These are phyloP conservation scores for Pycnonotus jocosus DNA, from an alignment of 2,113 vertebrate genomes.

Conservation along the genomic window DNA sequence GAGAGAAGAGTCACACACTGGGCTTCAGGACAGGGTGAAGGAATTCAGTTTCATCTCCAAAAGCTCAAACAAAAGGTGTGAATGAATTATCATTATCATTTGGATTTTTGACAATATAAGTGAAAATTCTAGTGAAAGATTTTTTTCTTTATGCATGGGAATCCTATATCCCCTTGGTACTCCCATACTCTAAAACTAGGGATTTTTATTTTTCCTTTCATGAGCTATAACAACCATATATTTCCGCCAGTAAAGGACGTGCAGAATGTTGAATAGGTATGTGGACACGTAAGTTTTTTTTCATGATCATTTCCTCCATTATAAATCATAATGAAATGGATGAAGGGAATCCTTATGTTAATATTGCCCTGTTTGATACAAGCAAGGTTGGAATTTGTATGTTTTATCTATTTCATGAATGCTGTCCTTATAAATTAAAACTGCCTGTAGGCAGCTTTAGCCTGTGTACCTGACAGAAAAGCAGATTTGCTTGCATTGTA, in stretches of 20 bases:
- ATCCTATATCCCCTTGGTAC: background rate
- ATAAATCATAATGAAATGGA: background rate
- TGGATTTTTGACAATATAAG: background rate
- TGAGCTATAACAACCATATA: background rate
- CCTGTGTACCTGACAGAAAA: background rate
- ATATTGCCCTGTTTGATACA: background rate
- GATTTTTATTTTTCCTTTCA: background rate
- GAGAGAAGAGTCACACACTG: background rate
- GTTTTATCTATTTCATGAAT: background rate
- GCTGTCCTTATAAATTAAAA: background rate
- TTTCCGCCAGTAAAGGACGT: background rate
- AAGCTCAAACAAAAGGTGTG: background rate
- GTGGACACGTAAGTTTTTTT: background rate
- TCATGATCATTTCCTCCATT: background rate
- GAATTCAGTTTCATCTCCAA: background rate
- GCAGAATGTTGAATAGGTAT: background rate
- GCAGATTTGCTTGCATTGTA: background rate
- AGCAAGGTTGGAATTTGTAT: background rate
- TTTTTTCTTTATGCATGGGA: background rate
- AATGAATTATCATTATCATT: background rate
- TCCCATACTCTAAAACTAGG: background rate
- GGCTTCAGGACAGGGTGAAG: background rate
- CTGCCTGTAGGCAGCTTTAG: background rate
- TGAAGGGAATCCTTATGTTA: background rate
- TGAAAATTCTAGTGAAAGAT: background rate